A percentile compares a stretch with the other conserved stretches of the same genome.
phyloP scores from a whole-genome alignment of 1,140 invertebrate genomes.

The Zaprionus tsacasi region DNA sequence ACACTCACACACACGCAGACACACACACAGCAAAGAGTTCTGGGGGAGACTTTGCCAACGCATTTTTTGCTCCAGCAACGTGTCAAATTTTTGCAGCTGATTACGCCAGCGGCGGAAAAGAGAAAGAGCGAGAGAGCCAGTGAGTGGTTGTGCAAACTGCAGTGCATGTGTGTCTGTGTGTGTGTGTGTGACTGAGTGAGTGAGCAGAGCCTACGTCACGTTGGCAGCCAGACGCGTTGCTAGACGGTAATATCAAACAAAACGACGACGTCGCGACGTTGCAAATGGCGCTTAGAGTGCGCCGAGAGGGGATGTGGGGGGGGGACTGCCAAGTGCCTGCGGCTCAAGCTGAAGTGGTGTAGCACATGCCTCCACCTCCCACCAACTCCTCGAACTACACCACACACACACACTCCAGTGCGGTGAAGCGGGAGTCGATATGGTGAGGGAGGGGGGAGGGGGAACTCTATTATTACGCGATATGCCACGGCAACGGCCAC shows the following conservation, averaged over 20 bases:
- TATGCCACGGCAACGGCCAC: slow-evolving; percentile 45
- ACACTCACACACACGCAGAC: slow-evolving; percentile 29
- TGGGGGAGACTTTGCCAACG: slow-evolving; percentile 15
- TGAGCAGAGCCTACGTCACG: slow-evolving; percentile 55
- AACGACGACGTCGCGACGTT: slow-evolving; percentile 50
- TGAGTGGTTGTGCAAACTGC: slow-evolving; percentile 23
- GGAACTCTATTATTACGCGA: slow-evolving; percentile 55
- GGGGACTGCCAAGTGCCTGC: slow-evolving; percentile 60
- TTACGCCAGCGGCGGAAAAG: slow-evolving; percentile 61
- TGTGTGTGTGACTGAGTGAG: not conserved
- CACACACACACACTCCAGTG: not conserved
- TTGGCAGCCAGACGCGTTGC: slow-evolving; percentile 68
- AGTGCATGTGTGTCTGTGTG: slow-evolving; percentile 36
- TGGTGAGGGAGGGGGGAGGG: too few relatives aligned
- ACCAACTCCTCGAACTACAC: not conserved
- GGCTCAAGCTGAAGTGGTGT: slow-evolving; percentile 45
- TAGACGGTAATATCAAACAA: slow-evolving; percentile 80
- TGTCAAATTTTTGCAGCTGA: slow-evolving; percentile 79
- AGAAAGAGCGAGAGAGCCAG: not conserved
- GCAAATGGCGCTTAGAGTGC: slow-evolving; percentile 44
- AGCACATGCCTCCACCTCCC: not conserved
- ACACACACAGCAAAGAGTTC: not conserved
- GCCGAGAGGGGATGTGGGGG: not conserved
- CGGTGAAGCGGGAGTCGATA: slow-evolving; percentile 4
- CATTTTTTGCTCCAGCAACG: slow-evolving; percentile 41